Base-by-base conservation (phyloP, 2,113 vertebrate genomes). In the Lonchura striata region DNA sequence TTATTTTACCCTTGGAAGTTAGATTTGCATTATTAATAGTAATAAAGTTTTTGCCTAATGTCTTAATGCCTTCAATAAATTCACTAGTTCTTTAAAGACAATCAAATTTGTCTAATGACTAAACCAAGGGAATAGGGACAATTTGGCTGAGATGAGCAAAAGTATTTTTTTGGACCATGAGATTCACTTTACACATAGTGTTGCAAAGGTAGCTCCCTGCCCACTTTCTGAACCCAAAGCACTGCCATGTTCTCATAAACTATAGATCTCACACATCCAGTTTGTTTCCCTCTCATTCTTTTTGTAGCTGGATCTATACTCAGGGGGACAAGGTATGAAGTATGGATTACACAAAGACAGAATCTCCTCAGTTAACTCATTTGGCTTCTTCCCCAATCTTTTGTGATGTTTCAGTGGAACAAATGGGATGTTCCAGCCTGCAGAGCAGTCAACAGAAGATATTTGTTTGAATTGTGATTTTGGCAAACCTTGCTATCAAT, bases 381-480 rank as follows among this genome's bases (percentile, higher is more conserved):
- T 89, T 92, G 81, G 53, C 61, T 82, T 53, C 64, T 90, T 89
- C 44, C 25, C n/a, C 37, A 42, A 10, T 22, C 7, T 79, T 83
- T 94, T 93, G 65, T 95, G 13, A 87, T 9, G 3, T 76, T 94
- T 88, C 31, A 88, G 63, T 88, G 87, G 50, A 95, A 92, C 70
- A 90, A 93, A 96, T 86, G 21, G 33, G 42, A 77, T 95, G n/a
- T 81, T 78, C 57, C 75, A 72, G 24, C 46, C 31, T 54, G 44
- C 28, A 42, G 33, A 83, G 59, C 42, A 80, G 49, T 56, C 50
- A 54, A 53, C 47, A 86, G 50, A 90, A 86, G 33, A 57, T 18
- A 39, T 93, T 92, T 75, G 37, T 86, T 63, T 95, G 61, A 75
- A 88, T 92, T 88, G 52, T 64, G 4, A 19, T 88, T 92, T 83